phyloP scores from a whole-genome alignment of 2,113 vertebrate species.

The Meriones unguiculatus region DNA sequence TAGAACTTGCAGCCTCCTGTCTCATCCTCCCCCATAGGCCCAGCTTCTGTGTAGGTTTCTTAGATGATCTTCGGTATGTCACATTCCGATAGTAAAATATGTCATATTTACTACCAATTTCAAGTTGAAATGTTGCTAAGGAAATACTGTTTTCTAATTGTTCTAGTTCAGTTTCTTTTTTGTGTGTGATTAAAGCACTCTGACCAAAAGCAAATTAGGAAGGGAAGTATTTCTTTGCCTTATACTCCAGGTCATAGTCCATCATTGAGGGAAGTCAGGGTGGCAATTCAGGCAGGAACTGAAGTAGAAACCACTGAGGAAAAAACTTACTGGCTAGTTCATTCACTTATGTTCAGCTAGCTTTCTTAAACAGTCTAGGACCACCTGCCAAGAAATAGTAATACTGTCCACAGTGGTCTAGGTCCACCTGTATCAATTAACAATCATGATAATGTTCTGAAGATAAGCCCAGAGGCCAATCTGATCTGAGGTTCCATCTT shows the following conservation, averaged over 20 bases:
- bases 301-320: neutral
- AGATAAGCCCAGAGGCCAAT: neutral
- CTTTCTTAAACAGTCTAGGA: neutral
- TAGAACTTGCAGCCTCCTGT: neutral
- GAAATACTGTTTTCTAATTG: neutral
- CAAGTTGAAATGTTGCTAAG: slow-evolving; percentile 37
- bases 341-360: neutral
- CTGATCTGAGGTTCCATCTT: neutral
- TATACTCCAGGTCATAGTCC: neutral
- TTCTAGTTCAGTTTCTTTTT: neutral
- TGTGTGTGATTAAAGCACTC: neutral
- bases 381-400: neutral
- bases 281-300: neutral
- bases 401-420: neutral
- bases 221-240: neutral
- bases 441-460: neutral
- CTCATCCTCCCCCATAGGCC: neutral
- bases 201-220: neutral
- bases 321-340: neutral
- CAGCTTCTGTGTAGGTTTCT: neutral
- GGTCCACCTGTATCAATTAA: neutral
- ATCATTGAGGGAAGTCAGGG: neutral
- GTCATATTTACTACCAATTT: slow-evolving; percentile 47
- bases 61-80: slow-evolving; percentile 18
- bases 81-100: slow-evolving; percentile 6